Evolutionary conservation across 2,797 vertebrate species (phyloP).

Genomic region (Microctenopoma lineatum): DNA sequence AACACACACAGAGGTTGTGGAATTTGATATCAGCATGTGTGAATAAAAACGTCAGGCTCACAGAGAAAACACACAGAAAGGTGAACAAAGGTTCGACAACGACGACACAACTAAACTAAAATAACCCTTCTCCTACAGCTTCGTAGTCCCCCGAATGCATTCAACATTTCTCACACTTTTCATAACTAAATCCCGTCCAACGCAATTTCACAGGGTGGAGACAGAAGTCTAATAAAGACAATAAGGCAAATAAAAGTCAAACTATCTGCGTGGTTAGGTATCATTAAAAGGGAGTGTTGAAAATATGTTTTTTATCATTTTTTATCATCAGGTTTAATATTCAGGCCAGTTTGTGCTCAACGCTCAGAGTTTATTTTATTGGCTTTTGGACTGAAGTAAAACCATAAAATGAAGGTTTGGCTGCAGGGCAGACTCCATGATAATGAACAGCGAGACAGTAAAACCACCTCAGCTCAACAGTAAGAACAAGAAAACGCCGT

Average conservation of each 20-base stretch:
- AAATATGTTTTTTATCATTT: slow-evolving; percentile 4
- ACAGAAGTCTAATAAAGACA: not conserved
- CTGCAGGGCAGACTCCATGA: not conserved
- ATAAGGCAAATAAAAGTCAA: not conserved
- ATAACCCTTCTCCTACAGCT: too few relatives aligned
- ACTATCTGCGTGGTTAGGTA: not conserved
- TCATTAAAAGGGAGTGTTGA: not conserved
- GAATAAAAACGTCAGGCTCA: not conserved
- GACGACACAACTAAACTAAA: too few relatives aligned
- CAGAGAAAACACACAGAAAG: not conserved
- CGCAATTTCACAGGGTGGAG: not conserved
- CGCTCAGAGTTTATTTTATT: slow-evolving; percentile 9
- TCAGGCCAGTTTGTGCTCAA: slow-evolving; percentile 2
- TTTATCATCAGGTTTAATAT: slow-evolving; percentile 9
- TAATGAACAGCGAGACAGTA: not conserved
- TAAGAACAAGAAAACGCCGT: not conserved
- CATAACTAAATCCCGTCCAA: not conserved
- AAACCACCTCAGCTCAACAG: not conserved
- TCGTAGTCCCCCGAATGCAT: not conserved
- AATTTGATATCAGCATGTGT: not conserved
- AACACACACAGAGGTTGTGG: slow-evolving; percentile 10
- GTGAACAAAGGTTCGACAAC: too few relatives aligned
- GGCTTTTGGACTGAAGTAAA: not conserved
- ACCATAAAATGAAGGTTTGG: not conserved
- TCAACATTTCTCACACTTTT: not conserved